Percentiles rank a stretch among this genome's conserved stretches.
Evolutionary conservation across 2,113 vertebrate species (phyloP).

Genomic region (Xiphorhynchus elegans): DNA sequence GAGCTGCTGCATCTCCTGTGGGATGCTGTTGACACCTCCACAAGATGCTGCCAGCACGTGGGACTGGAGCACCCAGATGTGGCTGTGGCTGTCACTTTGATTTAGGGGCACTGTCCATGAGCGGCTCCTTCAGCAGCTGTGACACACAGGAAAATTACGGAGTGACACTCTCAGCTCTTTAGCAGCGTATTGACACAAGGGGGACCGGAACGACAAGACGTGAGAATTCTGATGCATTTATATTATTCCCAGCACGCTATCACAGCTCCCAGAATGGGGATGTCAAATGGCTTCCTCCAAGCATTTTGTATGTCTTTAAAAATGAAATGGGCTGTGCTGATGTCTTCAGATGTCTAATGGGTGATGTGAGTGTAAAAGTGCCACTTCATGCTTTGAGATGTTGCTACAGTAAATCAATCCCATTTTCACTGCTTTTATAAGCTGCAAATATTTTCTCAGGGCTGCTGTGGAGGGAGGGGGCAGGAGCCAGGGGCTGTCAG

Average conservation of each 20-base stretch:
- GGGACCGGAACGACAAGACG: background rate
- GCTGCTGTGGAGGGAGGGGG: background rate
- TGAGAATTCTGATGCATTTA: background rate
- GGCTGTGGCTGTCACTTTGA: background rate
- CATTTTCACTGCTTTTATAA: background rate
- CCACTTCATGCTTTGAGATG: constrained; percentile 8
- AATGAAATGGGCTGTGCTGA: constrained; percentile 11
- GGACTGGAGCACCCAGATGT: background rate
- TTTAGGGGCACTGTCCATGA: background rate
- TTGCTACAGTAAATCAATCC: constrained; percentile 3
- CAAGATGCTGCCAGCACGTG: fast-evolving
- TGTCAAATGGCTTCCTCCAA: constrained; percentile 9
- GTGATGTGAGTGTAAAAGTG: background rate
- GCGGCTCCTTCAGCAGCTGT: background rate
- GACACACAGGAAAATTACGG: background rate
- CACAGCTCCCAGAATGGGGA: background rate
- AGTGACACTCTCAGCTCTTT: background rate
- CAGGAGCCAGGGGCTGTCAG: background rate
- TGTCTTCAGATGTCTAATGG: constrained; percentile 51
- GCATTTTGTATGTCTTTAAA: background rate
- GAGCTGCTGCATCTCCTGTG: background rate
- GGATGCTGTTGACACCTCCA: too few relatives aligned
- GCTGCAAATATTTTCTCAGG: background rate
- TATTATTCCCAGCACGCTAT: background rate
- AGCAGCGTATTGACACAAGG: background rate